Conservation (phyloP, 92 coral and sea anemone species). For the Parazoanthus swiftii region DNA sequence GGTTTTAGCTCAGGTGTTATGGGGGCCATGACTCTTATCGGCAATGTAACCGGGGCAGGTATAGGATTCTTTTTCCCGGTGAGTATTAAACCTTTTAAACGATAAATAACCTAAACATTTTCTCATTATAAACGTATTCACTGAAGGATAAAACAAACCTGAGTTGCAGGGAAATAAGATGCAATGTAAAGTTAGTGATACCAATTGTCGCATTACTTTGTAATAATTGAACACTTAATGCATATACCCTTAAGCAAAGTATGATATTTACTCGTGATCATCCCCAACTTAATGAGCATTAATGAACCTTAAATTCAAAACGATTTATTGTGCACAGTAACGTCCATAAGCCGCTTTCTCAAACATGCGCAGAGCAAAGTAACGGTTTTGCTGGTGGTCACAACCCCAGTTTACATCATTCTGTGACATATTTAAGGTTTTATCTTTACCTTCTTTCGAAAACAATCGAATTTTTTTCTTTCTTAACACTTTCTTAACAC, state of each 20-base stretch:
- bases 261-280: not conserved
- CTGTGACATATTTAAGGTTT: no score
- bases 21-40: constrained; percentile 99
- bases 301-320: no score
- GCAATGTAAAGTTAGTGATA: not conserved
- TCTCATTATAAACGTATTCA: not conserved
- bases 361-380: no score
- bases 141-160: not conserved
- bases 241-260: no score
- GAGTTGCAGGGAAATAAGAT: no score
- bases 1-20: constrained; percentile 98
- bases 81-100: constrained; percentile 47
- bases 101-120: not conserved
- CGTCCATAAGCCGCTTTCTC: no score
- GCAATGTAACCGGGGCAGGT: constrained; percentile 94
- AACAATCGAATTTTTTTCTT: no score
- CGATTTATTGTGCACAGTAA: not conserved
- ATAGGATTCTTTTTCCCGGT: constrained; percentile 97
- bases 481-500: no score
- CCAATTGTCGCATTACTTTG: not conserved
- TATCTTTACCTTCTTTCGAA: no score
- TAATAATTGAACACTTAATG: no score
- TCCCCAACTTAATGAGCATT: not conserved
- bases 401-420: no score
- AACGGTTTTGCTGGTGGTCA: no score